These are phyloP conservation scores for Drepana falcataria DNA, from an alignment of 2,888 invertebrate genomes.

Conservation along the genomic window DNA sequence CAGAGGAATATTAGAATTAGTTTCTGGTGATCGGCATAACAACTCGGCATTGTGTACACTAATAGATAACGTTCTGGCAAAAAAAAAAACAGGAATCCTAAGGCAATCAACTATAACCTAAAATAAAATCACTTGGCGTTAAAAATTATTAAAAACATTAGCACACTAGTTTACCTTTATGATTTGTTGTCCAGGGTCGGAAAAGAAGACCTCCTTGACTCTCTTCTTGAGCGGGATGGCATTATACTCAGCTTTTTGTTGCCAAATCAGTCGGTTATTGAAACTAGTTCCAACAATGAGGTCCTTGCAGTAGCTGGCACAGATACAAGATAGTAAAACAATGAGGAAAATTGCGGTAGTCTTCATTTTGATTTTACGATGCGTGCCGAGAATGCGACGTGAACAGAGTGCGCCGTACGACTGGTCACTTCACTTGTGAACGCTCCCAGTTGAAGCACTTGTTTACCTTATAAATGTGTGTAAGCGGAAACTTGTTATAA, in stretches of 20 bases:
- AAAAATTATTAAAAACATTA: not conserved
- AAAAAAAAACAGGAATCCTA: no score
- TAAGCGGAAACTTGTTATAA: constrained; percentile 41
- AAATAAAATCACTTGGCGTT: no score
- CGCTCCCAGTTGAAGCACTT: constrained; percentile 25
- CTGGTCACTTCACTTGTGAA: constrained; percentile 27
- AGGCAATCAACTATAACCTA: no score
- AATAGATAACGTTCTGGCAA: no score
- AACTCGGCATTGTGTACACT: no score
- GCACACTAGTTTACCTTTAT: constrained; percentile 52
- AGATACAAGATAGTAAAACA: constrained; percentile 46
- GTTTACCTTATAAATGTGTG: constrained; percentile 39
- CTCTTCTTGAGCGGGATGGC: constrained; percentile 67
- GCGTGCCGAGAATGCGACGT: constrained; percentile 26
- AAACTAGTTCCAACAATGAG: constrained; percentile 67
- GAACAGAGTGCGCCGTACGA: constrained; percentile 38
- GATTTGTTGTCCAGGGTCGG: constrained; percentile 65
- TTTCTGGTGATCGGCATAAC: no score
- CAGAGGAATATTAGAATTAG: no score
- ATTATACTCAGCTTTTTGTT: constrained; percentile 65
- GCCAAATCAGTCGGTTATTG: constrained; percentile 58
- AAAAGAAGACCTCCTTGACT: constrained; percentile 67
- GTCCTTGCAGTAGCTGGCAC: constrained; percentile 54
- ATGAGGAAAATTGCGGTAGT: constrained; percentile 41
- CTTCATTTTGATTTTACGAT: constrained; percentile 47